Evolutionary conservation across 2,797 vertebrate genomes (phyloP).

Genomic region (Myioborus melanocephalus): DNA sequence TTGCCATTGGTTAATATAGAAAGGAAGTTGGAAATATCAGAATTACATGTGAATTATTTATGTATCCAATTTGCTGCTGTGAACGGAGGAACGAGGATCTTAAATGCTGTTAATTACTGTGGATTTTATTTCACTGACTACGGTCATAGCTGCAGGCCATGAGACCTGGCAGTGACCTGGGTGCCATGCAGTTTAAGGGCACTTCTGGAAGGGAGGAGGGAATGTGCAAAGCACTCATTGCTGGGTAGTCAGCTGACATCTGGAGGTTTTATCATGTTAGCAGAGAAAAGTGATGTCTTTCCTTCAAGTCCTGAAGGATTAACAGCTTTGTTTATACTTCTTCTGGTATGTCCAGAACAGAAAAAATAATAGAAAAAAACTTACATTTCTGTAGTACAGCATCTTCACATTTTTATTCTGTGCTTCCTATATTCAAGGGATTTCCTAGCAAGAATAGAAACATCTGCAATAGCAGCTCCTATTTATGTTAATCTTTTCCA

Average conservation of each 20-base stretch:
- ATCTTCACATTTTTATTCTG: neutral
- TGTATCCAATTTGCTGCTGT: neutral
- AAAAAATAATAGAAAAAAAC: neutral
- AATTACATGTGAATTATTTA: slow-evolving; percentile 18
- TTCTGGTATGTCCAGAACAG: neutral
- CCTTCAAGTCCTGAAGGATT: neutral
- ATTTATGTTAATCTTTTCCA: slow-evolving; percentile 62
- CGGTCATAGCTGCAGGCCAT: neutral
- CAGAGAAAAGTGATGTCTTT: neutral
- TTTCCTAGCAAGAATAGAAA: slow-evolving; percentile 56
- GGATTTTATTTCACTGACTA: neutral
- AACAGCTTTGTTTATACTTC: neutral
- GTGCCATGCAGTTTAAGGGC: neutral
- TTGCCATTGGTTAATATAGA: slow-evolving; percentile 53
- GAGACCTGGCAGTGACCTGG: neutral
- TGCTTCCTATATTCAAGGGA: slow-evolving; percentile 4
- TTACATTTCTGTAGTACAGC: neutral
- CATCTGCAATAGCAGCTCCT: slow-evolving; percentile 48
- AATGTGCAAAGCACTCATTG: neutral
- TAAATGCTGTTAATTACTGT: neutral
- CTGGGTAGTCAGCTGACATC: neutral
- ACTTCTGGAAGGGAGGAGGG: neutral
- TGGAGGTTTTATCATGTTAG: neutral
- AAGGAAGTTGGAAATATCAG: neutral
- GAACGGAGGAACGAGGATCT: neutral